Percentiles rank a stretch among this genome's conserved stretches.
phyloP scores from a whole-genome alignment of 2,113 vertebrate genomes.

The Pomatostomus ruficeps region DNA sequence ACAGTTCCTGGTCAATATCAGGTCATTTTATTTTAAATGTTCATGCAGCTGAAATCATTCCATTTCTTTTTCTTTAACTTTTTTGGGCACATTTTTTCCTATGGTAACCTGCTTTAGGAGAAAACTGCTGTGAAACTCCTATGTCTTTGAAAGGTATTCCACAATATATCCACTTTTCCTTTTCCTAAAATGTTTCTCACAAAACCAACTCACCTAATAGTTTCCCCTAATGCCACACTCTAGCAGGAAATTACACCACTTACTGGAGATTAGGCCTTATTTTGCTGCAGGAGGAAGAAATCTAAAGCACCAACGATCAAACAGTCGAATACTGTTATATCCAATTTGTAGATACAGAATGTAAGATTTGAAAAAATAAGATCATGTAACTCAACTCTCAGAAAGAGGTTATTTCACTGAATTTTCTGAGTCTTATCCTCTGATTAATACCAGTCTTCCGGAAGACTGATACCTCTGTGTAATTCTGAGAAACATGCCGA shows the following conservation, averaged over 20 bases:
- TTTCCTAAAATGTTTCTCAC: not conserved
- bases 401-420: not conserved
- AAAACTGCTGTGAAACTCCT: not conserved
- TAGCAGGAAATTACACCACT: not conserved
- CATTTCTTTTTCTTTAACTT: not conserved
- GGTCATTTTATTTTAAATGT: not conserved
- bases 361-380: not conserved
- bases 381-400: not conserved
- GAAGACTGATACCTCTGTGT: not conserved
- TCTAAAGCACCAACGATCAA: not conserved
- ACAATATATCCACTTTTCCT: not conserved
- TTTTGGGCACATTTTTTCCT: not conserved
- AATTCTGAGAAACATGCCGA: not conserved
- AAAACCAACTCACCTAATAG: not conserved
- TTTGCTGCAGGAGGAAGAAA: not conserved
- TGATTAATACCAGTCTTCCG: not conserved
- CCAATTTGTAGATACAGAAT: not conserved
- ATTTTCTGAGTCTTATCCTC: not conserved
- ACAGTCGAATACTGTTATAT: not conserved
- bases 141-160: not conserved
- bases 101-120: not conserved
- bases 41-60: not conserved
- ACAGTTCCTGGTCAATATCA: not conserved
- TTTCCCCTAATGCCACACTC: not conserved
- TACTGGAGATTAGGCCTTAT: not conserved